Evolutionary conservation across 2,888 invertebrate species (phyloP).

Genomic region (Spodoptera picta): DNA sequence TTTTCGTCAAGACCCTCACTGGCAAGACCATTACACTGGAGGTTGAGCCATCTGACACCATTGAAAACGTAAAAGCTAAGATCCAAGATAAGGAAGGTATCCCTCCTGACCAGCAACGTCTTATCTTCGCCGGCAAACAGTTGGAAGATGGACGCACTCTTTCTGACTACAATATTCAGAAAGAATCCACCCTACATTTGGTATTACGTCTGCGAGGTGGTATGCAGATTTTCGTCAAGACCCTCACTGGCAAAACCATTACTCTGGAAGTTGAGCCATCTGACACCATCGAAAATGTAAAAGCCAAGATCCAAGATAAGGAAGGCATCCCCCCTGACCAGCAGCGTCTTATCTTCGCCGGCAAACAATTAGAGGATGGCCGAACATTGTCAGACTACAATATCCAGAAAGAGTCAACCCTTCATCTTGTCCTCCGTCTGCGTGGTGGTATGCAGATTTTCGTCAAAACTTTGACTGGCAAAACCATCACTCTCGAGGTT

Average conservation of each 20-base stretch:
- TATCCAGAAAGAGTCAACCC: constrained; percentile 75
- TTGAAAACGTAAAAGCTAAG: constrained; percentile 80
- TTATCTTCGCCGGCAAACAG: constrained; percentile 77
- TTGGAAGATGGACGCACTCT: constrained; percentile 75
- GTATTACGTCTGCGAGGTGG: constrained; percentile 75
- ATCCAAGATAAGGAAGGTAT: constrained; percentile 80
- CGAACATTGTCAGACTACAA: constrained; percentile 79
- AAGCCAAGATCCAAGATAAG: constrained; percentile 77
- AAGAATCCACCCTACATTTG: constrained; percentile 74
- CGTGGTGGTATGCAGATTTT: constrained; percentile 81
- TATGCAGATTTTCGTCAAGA: constrained; percentile 80
- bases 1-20: constrained; percentile 75
- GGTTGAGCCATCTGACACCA: constrained; percentile 77
- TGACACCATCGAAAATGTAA: constrained; percentile 79
- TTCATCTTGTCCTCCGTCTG: constrained; percentile 72
- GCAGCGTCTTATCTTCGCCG: constrained; percentile 74
- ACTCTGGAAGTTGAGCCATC: constrained; percentile 74
- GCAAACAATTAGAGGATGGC: constrained; percentile 79
- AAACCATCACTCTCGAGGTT: constrained; percentile 75
- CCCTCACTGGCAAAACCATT: constrained; percentile 75
- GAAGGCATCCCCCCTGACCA: constrained; percentile 79
- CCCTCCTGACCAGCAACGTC: constrained; percentile 77
- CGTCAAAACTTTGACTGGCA: constrained; percentile 75
- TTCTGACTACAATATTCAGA: constrained; percentile 76
- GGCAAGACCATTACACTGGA: constrained; percentile 76